Conservation (phyloP, 2,888 invertebrate species). For the Cloeon dipterum region DNA sequence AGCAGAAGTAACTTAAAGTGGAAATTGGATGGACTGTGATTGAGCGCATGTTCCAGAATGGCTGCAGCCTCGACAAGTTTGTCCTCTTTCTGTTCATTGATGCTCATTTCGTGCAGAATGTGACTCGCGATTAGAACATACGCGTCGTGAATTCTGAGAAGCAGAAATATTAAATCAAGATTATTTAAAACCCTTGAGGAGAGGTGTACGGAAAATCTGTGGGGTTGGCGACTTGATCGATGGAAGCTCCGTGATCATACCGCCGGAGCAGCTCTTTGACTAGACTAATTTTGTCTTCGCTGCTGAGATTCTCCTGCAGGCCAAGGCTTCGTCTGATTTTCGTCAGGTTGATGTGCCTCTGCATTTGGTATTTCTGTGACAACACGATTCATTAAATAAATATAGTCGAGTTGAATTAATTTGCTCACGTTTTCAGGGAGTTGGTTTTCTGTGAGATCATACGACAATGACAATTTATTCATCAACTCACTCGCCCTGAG, state of each 20-base stretch:
- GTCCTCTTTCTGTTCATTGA: constrained; percentile 11
- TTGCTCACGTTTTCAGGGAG: constrained; percentile 19
- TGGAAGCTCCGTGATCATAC: constrained; percentile 32
- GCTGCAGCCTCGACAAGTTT: constrained; percentile 30
- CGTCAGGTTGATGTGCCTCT: constrained; percentile 55
- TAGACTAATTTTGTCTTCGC: constrained; percentile 28
- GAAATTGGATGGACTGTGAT: constrained; percentile 66
- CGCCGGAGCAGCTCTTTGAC: constrained; percentile 36
- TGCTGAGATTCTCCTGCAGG: constrained; percentile 28
- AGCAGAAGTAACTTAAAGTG: constrained; percentile 68
- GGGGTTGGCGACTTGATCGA: constrained; percentile 14
- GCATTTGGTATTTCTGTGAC: constrained; percentile 37
- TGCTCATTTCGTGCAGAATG: constrained; percentile 31
- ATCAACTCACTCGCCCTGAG: constrained; percentile 22
- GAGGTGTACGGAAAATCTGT: constrained; percentile 22
- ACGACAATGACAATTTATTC: constrained; percentile 15
- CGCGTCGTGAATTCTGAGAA: constrained; percentile 32
- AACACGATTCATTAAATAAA: constrained; percentile 8
- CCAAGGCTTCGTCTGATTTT: constrained; percentile 54
- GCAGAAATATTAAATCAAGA: constrained; percentile 7
- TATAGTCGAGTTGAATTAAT: background rate
- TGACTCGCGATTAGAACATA: constrained; percentile 61
- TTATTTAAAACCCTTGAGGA: background rate
- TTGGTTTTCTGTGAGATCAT: constrained; percentile 15
- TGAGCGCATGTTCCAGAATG: constrained; percentile 46